These are phyloP conservation scores for Pluvianellus socialis DNA, from an alignment of 2,113 vertebrate species.

Conservation along the genomic window DNA sequence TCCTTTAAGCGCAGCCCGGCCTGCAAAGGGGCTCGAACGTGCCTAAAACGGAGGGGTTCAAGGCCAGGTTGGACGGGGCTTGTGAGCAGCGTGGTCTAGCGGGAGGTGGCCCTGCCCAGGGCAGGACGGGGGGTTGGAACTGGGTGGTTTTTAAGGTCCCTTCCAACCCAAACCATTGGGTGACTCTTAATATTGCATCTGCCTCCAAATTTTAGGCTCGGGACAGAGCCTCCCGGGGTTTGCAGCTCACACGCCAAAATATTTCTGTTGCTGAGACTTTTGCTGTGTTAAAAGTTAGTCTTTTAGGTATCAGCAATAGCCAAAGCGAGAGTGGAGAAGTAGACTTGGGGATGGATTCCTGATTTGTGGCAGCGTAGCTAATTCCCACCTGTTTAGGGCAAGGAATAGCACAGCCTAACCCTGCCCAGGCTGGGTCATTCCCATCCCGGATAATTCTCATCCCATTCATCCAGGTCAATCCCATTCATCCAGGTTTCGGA, in stretches of 20 bases:
- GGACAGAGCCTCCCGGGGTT: not conserved
- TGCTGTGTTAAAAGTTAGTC: accelerated
- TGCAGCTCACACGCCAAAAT: accelerated
- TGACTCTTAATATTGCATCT: not conserved
- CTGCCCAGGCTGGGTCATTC: accelerated
- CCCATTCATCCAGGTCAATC: accelerated
- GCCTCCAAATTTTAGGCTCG: accelerated
- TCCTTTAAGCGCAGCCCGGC: no score
- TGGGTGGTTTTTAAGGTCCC: not conserved
- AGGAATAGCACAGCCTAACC: no score
- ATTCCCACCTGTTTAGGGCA: accelerated
- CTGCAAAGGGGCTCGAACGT: no score
- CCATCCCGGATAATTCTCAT: accelerated
- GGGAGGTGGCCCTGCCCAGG: not conserved
- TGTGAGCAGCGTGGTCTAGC: not conserved
- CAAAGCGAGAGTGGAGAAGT: accelerated
- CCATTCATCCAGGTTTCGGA: no score
- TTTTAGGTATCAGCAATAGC: accelerated
- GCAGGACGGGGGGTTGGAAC: not conserved
- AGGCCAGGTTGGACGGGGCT: not conserved
- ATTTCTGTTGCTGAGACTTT: not conserved
- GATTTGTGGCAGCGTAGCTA: not conserved
- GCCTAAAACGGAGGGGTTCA: not conserved
- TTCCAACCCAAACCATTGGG: not conserved
- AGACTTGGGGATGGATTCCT: not conserved